A percentile compares a stretch with the other conserved stretches of the same genome.
Conservation (phyloP, 2,888 invertebrate genomes). For the Drosophila engyochracea region DNA sequence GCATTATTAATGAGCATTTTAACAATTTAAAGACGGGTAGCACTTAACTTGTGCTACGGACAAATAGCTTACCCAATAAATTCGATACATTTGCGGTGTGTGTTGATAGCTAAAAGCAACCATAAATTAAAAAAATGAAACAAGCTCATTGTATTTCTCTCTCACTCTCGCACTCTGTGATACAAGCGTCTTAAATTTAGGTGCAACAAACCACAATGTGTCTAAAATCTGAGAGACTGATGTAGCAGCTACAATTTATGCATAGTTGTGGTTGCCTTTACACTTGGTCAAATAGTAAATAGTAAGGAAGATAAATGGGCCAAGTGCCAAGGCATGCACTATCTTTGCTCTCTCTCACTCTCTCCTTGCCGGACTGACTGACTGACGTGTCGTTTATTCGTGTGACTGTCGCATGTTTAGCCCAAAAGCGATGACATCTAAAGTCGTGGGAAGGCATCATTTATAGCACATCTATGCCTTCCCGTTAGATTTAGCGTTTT, state of each 20-base stretch:
- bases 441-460: constrained; percentile 47
- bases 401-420: constrained; percentile 52
- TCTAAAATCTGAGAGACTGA: constrained; percentile 47
- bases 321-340: constrained; percentile 59
- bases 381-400: constrained; percentile 65
- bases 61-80: constrained; percentile 50
- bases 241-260: constrained; percentile 58
- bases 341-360: constrained; percentile 7
- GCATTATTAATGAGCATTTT: constrained; percentile 53
- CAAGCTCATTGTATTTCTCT: constrained; percentile 48
- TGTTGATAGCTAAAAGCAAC: constrained; percentile 62
- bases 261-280: constrained; percentile 49
- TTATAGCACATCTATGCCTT: constrained; percentile 45
- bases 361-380: constrained; percentile 27
- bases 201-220: constrained; percentile 57
- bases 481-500: constrained; percentile 63
- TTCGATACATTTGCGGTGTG: constrained; percentile 50
- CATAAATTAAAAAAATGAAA: constrained; percentile 58
- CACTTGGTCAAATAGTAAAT: constrained; percentile 39
- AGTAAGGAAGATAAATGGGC: constrained; percentile 51
- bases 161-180: constrained; percentile 7
- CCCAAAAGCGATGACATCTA: constrained; percentile 45
- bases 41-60: constrained; percentile 31
- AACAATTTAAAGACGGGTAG: constrained; percentile 47
- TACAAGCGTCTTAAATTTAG: constrained; percentile 37